Evolutionary conservation across 2,888 invertebrate genomes (phyloP), one percentile per base, ranked within the genome.

Genomic region (Trilocha varians): DNA sequence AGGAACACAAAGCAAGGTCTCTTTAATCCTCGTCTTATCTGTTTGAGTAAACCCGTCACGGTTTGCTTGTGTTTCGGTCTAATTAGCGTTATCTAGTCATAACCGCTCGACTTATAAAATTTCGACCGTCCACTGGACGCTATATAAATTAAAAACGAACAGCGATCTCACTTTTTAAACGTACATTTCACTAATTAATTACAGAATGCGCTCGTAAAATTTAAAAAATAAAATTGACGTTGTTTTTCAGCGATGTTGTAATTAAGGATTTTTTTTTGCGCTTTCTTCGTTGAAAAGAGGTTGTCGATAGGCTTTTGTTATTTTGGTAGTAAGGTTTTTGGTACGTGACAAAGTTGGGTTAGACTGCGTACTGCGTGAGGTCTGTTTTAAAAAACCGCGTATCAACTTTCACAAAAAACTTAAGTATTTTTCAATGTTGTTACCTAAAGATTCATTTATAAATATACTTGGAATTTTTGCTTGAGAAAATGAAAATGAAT

Each of bases 11-110:
- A 25, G 25, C 25, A 25, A 25, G 25, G 25, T 25, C 25, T 25
- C 25, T 18, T 25, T 25, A 25, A 25, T 25, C 25, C 25, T 25
- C 25, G 25, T 25, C 8, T 25, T 25, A 25, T 25, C 25, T 25
- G 8, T n/a, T 25, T 25, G 11, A 25, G 25, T 25, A 25, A 25
- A 25, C 8, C 8, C 25, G 39, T 39, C 39, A 39, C 39, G 39
- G 39, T 34, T 34, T 17, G 34, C 17, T 13, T 39, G 33, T 17
- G 39, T 39, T 16, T 6, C 34, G 39, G 17, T 34, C 39, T 34
- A 39, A 34, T 39, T 39, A 32, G 14, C 13, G 4, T 17, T 25
- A 25, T 25, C 25, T 25, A 25, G 25, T 25, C 25, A 5, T 11
- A 25, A 11, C 25, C 25, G n/a, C n/a, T n/a, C n/a, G 11, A 25